phyloP scores from a whole-genome alignment of 2,888 invertebrate genomes.

The Boloria selene region DNA sequence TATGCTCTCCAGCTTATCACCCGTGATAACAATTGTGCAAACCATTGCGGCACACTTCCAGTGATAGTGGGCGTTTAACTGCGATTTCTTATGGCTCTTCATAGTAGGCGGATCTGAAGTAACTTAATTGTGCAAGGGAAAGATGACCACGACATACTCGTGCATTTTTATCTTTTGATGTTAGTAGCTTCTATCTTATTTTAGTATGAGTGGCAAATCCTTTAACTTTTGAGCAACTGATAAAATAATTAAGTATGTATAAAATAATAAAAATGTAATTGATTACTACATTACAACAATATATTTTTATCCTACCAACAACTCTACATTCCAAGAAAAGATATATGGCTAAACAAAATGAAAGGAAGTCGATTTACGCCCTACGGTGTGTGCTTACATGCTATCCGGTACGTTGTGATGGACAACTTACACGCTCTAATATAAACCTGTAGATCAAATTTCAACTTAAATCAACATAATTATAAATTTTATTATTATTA shows the following conservation, averaged over 20 bases:
- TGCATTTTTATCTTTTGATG: conserved; percentile 2
- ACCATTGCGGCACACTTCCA: conserved; percentile 32
- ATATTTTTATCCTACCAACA: conserved; percentile 14
- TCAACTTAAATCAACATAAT: conserved; percentile 8
- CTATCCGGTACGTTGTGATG: conserved; percentile 35
- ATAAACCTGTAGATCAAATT: conserved; percentile 4
- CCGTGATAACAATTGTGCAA: conserved; percentile 47
- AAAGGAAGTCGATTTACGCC: conserved; percentile 56
- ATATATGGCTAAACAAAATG: conserved; percentile 60
- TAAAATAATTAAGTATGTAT: background rate
- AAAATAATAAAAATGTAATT: conserved; percentile 5
- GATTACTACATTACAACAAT: conserved; percentile 3
- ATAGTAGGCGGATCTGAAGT: conserved; percentile 24
- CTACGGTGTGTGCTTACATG: conserved; percentile 56
- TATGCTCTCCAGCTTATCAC: conserved; percentile 47
- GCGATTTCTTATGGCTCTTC: conserved; percentile 25
- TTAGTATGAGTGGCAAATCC: background rate
- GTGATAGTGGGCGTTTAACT: conserved; percentile 33
- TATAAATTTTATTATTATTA: background rate
- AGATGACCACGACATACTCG: background rate
- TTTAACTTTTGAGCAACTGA: too few relatives aligned
- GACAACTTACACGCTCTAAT: conserved; percentile 27
- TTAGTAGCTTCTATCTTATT: background rate
- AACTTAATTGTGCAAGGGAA: conserved; percentile 13
- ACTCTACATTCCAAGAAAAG: conserved; percentile 58